Evolutionary conservation across 2,113 vertebrate genomes (phyloP).

Genomic region (Laticauda laticaudata): DNA sequence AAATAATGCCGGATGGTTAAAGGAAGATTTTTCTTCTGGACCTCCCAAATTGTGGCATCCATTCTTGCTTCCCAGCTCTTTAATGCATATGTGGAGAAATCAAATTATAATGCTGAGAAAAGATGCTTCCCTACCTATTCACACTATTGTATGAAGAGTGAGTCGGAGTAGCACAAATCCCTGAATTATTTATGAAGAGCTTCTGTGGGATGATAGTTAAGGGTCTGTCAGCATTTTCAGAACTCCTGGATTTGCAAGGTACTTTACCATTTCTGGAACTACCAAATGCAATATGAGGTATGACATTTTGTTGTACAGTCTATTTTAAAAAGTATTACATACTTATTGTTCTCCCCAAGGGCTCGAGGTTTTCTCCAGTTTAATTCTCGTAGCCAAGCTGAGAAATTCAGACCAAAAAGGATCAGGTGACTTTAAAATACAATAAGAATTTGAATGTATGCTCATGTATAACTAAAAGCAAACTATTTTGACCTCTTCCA

Average conservation of each 20-base stretch:
- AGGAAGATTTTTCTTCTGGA: constrained; percentile 37
- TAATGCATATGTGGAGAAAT: constrained; percentile 42
- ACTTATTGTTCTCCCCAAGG: too few species aligned
- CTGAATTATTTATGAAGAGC: constrained; percentile 54
- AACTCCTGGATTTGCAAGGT: not conserved
- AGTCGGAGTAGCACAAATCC: constrained; percentile 48
- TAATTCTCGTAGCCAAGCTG: not conserved
- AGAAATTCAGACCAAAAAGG: not conserved
- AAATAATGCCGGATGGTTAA: not conserved
- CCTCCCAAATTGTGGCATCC: constrained; percentile 49
- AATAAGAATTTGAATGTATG: not conserved
- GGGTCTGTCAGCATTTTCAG: constrained; percentile 30
- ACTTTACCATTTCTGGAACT: constrained; percentile 50
- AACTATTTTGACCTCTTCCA: not conserved
- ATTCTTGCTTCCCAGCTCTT: constrained; percentile 40
- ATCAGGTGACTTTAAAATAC: not conserved
- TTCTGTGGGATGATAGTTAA: constrained; percentile 16
- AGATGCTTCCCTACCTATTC: constrained; percentile 56
- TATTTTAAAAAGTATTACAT: not conserved
- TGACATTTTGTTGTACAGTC: not conserved
- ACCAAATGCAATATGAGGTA: not conserved
- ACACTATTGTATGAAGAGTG: constrained; percentile 48
- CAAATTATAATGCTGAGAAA: constrained; percentile 59
- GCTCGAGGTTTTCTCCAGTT: not conserved
- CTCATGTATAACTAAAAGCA: not conserved